Percentiles rank a stretch among this genome's conserved stretches.
phyloP scores from a whole-genome alignment of 2,797 vertebrate genomes.

The Cossypha dichroa region DNA sequence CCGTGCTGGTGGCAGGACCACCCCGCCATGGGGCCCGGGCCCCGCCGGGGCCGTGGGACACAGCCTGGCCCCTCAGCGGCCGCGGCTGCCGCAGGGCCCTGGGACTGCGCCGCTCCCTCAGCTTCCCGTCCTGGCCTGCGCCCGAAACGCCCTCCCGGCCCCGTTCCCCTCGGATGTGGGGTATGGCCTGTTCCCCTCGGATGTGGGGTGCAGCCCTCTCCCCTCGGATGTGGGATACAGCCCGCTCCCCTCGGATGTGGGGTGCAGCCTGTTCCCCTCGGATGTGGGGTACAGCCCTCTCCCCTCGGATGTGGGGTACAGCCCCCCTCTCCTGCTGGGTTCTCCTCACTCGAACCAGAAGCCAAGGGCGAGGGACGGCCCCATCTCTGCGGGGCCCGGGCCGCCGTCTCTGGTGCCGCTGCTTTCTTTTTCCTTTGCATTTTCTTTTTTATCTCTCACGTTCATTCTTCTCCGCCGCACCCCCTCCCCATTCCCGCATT shows the following conservation, averaged over 20 bases:
- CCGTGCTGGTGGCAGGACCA: conserved; percentile 25
- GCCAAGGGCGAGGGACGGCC: background rate
- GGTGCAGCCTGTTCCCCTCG: background rate
- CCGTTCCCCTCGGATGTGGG: no score
- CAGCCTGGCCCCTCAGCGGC: fast-evolving
- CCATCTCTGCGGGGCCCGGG: background rate
- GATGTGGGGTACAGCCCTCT: no score
- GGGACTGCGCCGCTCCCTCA: background rate
- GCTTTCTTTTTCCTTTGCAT: background rate
- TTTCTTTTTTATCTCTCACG: background rate
- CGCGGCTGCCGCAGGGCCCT: background rate
- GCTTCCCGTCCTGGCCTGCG: background rate
- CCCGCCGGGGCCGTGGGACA: fast-evolving
- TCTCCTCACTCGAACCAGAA: background rate
- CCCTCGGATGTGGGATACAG: no score
- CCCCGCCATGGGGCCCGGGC: background rate
- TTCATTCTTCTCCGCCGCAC: background rate
- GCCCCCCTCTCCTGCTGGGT: fast-evolving
- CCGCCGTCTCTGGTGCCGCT: background rate
- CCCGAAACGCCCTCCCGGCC: fast-evolving
- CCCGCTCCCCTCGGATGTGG: no score
- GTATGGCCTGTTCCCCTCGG: no score
- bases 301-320: no score
- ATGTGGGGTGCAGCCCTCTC: fast-evolving
- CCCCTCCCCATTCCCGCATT: background rate